These are phyloP conservation scores for Eurytemora carolleeae DNA, from an alignment of 1,140 invertebrate species.

Conservation along the genomic window DNA sequence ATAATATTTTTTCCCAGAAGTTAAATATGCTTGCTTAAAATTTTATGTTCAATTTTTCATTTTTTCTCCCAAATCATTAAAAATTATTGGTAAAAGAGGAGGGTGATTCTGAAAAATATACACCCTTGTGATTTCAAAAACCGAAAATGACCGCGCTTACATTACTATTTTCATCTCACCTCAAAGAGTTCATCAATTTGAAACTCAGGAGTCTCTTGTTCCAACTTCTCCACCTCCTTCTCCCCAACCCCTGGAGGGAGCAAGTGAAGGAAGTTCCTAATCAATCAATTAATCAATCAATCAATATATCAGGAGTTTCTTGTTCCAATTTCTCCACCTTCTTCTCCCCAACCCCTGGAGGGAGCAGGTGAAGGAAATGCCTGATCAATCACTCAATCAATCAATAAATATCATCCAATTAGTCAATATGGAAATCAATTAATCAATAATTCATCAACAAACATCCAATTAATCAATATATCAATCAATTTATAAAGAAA, in stretches of 20 bases:
- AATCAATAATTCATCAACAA: too few relatives aligned
- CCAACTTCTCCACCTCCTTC: slow-evolving; percentile 46
- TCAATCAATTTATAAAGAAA: too few relatives aligned
- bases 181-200: slow-evolving; percentile 82
- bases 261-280: slow-evolving; percentile 55
- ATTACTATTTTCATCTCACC: slow-evolving; percentile 24
- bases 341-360: slow-evolving; percentile 42
- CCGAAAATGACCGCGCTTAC: too few relatives aligned
- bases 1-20: too few relatives aligned
- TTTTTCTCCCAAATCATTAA: too few relatives aligned
- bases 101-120: too few relatives aligned
- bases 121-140: too few relatives aligned
- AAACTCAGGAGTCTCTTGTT: slow-evolving; percentile 57
- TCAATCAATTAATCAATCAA: slow-evolving; percentile 74
- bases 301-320: slow-evolving; percentile 63
- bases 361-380: slow-evolving; percentile 50
- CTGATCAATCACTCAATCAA: slow-evolving; percentile 68
- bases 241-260: slow-evolving; percentile 44
- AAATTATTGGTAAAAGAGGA: too few relatives aligned
- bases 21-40: too few relatives aligned
- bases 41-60: too few relatives aligned
- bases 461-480: too few relatives aligned
- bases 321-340: slow-evolving; percentile 49
- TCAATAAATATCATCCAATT: slow-evolving; percentile 92
- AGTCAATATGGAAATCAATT: too few relatives aligned